Base-by-base conservation (phyloP, 2,113 vertebrate genomes). In the Lepus timidus region DNA sequence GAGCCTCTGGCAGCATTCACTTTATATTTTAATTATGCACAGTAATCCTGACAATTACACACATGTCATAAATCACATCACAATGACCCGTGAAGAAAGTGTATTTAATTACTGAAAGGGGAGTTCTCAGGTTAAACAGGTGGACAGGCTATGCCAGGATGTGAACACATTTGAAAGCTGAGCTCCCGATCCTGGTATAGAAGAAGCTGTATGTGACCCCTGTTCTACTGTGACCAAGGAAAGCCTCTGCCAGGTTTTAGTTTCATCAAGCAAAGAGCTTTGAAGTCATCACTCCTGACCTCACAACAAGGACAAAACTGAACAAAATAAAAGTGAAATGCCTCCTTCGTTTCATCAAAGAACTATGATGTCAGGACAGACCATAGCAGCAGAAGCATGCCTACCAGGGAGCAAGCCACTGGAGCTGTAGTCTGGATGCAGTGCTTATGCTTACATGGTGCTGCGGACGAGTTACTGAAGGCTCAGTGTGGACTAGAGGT, bases 41-140 rank as follows among this genome's bases (percentile, higher is more conserved):
- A 96, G 97, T 98, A 98, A 98, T 98, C 98, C 98, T 98, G 98
- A 98, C 97, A 98, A 98, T 98, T 98, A 97, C 97, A 90, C 96
- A 88, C 51, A 65, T 96, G 97, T 70, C 96, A 96, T 98, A 98
- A 98, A 98, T 98, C 97, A 97, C 96, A 96, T 93, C 81, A 71
- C 96, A 98, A 98, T 97, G 97, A 97, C 94, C 97, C 96, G 64
- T 93, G 90, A 97, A 97, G 75, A 93, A 97, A 96, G 71, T 75
- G 7, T 95, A 14, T 97, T 98, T 98, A 98, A 97, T 93, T 97
- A 97, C 92, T 82, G 80, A 93, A 87, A 44, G 67, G 87, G 75
- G 95, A 93, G 85, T 91, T 89, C 95, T 95, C 93, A 4, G 86
- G 87, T 98, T 94, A 93, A 97, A 84, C 79, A 97, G 95, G 91